These are phyloP conservation scores for Channa striata DNA, from an alignment of 2,797 vertebrate genomes.

Conservation along the genomic window DNA sequence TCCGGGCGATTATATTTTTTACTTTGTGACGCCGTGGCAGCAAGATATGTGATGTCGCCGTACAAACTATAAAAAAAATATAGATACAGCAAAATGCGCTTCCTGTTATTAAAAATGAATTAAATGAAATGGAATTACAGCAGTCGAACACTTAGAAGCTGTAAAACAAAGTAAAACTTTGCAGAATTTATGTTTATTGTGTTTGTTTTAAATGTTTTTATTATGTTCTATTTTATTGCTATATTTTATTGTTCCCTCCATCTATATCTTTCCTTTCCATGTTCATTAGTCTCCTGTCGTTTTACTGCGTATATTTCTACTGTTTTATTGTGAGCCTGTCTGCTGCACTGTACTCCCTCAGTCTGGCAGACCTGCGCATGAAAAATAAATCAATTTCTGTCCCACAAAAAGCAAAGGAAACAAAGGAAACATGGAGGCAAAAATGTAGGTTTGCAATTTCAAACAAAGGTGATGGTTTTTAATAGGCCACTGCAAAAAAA, in stretches of 20 bases:
- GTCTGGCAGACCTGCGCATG: not conserved
- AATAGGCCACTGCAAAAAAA: not conserved
- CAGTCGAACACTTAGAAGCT: not conserved
- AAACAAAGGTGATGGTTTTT: not conserved
- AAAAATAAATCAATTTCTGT: not conserved
- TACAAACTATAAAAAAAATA: not conserved
- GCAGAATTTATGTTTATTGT: conserved; percentile 49
- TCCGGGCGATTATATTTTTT: not conserved
- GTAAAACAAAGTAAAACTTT: conserved; percentile 35
- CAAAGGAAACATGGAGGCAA: not conserved
- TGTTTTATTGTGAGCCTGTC: not conserved
- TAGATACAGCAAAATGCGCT: too few relatives aligned
- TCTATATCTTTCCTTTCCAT: conserved; percentile 19
- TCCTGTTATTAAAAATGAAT: conserved; percentile 3
- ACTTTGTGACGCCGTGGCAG: not conserved
- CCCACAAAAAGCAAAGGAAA: not conserved
- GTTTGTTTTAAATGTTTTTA: conserved; percentile 51
- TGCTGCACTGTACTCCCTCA: not conserved
- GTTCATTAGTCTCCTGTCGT: conserved; percentile 64
- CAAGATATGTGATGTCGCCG: not conserved
- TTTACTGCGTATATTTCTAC: conserved; percentile 40
- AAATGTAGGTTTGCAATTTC: not conserved
- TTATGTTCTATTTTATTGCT: conserved; percentile 53
- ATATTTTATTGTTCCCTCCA: conserved; percentile 45
- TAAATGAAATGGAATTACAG: not conserved